Percentiles rank a stretch among this genome's conserved stretches.
phyloP scores from a whole-genome alignment of 1,140 invertebrate genomes.

The Psix sp. region DNA sequence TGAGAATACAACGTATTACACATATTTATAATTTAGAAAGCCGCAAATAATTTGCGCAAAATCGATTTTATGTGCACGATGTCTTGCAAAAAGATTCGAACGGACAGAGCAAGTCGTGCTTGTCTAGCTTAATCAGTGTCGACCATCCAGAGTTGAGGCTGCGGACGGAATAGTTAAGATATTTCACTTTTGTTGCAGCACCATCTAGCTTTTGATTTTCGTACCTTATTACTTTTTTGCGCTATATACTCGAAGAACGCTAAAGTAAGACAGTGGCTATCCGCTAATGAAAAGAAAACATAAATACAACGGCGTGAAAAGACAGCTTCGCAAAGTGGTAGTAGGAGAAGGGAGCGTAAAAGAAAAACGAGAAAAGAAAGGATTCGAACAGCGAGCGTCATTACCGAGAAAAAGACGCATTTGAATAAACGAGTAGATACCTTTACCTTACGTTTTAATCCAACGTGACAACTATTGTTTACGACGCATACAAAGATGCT shows the following conservation, averaged over 20 bases:
- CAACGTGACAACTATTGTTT: too few relatives aligned
- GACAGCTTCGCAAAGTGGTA: too few relatives aligned
- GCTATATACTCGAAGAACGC: constrained; percentile 21
- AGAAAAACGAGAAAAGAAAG: constrained; percentile 30
- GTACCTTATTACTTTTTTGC: constrained; percentile 10
- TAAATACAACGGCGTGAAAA: constrained; percentile 54
- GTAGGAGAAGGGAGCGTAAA: too few relatives aligned
- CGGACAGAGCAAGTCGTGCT: too few relatives aligned
- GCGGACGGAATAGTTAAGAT: constrained; percentile 14
- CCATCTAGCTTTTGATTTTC: constrained; percentile 23
- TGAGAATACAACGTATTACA: too few relatives aligned
- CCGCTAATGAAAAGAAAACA: constrained; percentile 69
- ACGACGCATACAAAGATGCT: too few relatives aligned
- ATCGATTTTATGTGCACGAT: too few relatives aligned
- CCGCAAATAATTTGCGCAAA: too few relatives aligned
- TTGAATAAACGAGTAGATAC: too few relatives aligned
- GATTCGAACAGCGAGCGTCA: constrained; percentile 3
- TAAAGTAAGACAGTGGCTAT: constrained; percentile 31
- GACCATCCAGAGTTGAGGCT: constrained; percentile 8
- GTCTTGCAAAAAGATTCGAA: too few relatives aligned
- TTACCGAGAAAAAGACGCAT: constrained; percentile 20
- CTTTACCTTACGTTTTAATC: too few relatives aligned
- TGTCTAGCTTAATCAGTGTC: constrained; percentile 32
- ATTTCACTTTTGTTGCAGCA: constrained; percentile 33
- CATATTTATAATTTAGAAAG: too few relatives aligned